Conservation (phyloP, 2,797 vertebrate genomes). For the Pogoniulus pusillus region DNA sequence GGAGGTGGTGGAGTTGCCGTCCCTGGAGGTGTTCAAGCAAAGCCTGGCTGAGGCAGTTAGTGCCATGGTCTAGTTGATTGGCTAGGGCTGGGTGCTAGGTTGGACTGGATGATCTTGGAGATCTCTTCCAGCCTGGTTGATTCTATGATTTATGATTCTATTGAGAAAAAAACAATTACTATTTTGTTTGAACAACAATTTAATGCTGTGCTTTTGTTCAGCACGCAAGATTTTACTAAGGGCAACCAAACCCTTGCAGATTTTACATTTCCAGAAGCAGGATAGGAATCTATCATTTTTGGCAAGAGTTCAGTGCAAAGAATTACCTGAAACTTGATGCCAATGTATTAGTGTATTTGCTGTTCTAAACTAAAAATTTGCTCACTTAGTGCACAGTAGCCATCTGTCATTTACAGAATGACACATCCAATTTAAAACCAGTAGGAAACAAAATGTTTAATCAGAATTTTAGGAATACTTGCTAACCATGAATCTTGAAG, state of each 20-base stretch:
- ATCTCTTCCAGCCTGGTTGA: no score
- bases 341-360: conserved; percentile 27
- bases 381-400: conserved; percentile 7
- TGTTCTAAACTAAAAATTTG: conserved; percentile 56
- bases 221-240: not conserved
- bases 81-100: no score
- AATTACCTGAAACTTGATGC: conserved; percentile 48
- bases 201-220: not conserved
- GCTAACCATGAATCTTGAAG: conserved; percentile 47
- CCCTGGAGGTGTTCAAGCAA: no score
- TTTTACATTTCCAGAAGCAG: not conserved
- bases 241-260: not conserved
- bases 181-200: not conserved
- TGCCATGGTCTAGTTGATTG: no score
- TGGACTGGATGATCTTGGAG: no score
- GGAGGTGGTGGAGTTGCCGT: no score
- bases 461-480: conserved; percentile 62
- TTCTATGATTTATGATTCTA: no score
- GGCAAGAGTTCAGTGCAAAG: conserved; percentile 52
- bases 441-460: conserved; percentile 65
- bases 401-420: conserved; percentile 61
- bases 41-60: no score
- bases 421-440: conserved; percentile 63
- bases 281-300: not conserved
- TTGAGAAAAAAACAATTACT: not conserved